Evolutionary conservation across 2,797 vertebrate species (phyloP).

Genomic region (Phoeniculus purpureus): DNA sequence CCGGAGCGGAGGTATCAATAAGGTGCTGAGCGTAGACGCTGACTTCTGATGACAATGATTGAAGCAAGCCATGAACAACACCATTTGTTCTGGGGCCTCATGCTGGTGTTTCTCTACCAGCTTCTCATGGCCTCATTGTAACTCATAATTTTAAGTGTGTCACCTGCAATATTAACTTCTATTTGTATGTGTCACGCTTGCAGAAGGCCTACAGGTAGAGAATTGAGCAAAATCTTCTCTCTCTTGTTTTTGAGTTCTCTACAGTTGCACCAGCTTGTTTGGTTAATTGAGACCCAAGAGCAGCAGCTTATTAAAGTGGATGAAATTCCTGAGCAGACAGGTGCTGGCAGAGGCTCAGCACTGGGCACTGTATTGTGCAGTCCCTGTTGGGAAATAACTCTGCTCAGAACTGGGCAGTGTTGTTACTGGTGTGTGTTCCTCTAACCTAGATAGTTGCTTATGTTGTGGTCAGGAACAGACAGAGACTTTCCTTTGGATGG

Average conservation of each 20-base stretch:
- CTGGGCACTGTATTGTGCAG: constrained; percentile 44
- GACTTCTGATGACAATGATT: constrained; percentile 57
- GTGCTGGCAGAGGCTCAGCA: constrained; percentile 52
- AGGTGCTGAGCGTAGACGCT: neutral
- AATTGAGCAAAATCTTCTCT: constrained; percentile 29
- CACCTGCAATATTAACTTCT: constrained; percentile 41
- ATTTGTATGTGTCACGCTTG: constrained; percentile 56
- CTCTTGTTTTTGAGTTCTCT: constrained; percentile 43
- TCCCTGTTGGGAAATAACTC: constrained; percentile 40
- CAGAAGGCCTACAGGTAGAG: constrained; percentile 60
- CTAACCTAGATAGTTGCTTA: neutral
- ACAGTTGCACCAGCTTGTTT: constrained; percentile 40
- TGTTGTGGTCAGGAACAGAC: neutral
- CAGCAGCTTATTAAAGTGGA: constrained; percentile 61
- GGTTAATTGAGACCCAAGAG: constrained; percentile 60
- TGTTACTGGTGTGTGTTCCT: neutral
- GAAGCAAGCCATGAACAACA: constrained; percentile 53
- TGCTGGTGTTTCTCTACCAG: constrained; percentile 34
- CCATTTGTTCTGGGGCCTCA: constrained; percentile 45
- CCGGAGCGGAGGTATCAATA: neutral
- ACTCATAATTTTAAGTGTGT: constrained; percentile 60
- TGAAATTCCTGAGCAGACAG: constrained; percentile 57
- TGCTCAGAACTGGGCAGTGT: neutral
- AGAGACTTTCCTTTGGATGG: neutral
- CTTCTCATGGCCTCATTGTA: constrained; percentile 18